These are phyloP conservation scores for Spilarctia lutea DNA, from an alignment of 2,888 invertebrate species.

Conservation along the genomic window DNA sequence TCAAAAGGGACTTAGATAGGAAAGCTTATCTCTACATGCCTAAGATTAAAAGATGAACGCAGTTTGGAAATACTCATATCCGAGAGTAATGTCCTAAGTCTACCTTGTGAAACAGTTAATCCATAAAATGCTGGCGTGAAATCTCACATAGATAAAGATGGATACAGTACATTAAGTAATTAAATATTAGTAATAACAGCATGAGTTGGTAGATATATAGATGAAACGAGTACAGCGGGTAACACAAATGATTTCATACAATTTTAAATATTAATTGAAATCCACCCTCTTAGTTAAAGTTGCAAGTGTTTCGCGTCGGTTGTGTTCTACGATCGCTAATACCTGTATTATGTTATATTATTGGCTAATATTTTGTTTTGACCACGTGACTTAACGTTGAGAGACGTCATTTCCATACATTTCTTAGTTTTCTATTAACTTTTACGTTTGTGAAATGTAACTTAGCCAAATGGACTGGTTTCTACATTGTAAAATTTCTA, in stretches of 20 bases:
- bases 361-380: too few relatives aligned
- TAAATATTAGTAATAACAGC: not conserved
- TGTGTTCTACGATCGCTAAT: too few relatives aligned
- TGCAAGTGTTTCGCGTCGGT: too few relatives aligned
- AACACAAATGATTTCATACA: not conserved
- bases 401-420: too few relatives aligned
- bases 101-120: constrained; percentile 7
- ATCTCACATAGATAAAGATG: not conserved
- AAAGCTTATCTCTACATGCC: constrained; percentile 10
- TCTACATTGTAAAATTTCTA: too few relatives aligned
- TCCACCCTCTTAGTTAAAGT: too few relatives aligned
- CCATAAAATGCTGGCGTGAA: not conserved
- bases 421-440: too few relatives aligned
- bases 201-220: not conserved
- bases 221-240: not conserved
- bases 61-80: not conserved
- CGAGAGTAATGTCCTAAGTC: not conserved
- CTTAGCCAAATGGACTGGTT: too few relatives aligned
- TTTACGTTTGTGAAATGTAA: too few relatives aligned
- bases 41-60: constrained; percentile 14
- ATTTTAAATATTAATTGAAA: not conserved
- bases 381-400: too few relatives aligned
- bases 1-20: constrained; percentile 14
- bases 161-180: not conserved
- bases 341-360: too few relatives aligned